Percentiles rank a stretch among this genome's conserved stretches.
Evolutionary conservation across 2,888 invertebrate genomes (phyloP).

Genomic region (Bugula neritina): DNA sequence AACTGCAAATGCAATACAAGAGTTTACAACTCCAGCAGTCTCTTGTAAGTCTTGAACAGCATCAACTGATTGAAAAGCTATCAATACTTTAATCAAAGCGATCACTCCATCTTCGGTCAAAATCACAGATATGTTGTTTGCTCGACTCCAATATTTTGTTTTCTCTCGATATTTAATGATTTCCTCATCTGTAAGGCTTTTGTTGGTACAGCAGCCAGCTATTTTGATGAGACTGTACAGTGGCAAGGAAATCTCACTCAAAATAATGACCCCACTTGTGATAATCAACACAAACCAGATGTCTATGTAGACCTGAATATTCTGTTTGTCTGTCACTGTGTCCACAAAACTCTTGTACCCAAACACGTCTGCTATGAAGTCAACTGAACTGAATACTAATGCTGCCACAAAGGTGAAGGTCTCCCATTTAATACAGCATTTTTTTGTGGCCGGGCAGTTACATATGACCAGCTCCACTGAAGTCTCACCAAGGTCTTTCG

Average conservation of each 20-base stretch:
- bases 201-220: background rate
- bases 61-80: slow-evolving; percentile 16
- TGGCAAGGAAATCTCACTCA: slow-evolving; percentile 8
- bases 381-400: background rate
- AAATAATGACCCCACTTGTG: background rate
- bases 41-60: background rate
- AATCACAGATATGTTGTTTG: slow-evolving; percentile 9
- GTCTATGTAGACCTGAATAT: background rate
- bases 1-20: background rate
- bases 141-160: slow-evolving; percentile 12
- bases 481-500: slow-evolving; percentile 11
- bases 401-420: background rate
- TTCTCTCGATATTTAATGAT: background rate
- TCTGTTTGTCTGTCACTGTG: background rate
- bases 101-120: slow-evolving; percentile 20
- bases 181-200: background rate
- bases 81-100: background rate
- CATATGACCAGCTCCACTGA: slow-evolving; percentile 18
- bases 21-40: background rate
- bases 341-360: background rate
- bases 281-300: background rate
- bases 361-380: slow-evolving; percentile 14
- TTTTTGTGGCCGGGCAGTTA: background rate
- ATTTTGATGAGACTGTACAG: slow-evolving; percentile 2
- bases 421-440: slow-evolving; percentile 21